These are phyloP conservation scores for Cartodere bifasciata DNA, from an alignment of 2,888 invertebrate genomes.

Conservation along the genomic window DNA sequence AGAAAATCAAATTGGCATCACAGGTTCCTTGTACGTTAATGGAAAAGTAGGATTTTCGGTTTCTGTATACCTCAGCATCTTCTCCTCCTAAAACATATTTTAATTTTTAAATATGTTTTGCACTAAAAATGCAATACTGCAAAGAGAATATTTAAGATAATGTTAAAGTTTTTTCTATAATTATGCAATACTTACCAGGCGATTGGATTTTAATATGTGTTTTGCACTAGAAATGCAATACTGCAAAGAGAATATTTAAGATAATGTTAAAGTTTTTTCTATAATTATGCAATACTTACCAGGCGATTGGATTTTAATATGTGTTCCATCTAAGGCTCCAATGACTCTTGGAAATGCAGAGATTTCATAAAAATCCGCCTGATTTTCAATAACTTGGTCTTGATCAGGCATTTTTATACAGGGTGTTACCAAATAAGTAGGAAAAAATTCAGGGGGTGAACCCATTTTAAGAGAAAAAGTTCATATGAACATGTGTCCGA, in stretches of 20 bases:
- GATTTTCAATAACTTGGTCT: too few species aligned
- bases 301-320: conserved; percentile 7
- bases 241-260: too few species aligned
- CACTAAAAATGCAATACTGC: not conserved
- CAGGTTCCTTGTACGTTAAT: conserved; percentile 21
- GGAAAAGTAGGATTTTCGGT: conserved; percentile 21
- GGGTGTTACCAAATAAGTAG: too few species aligned
- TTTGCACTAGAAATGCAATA: not conserved
- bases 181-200: not conserved
- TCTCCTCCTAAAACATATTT: conserved; percentile 14
- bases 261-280: too few species aligned
- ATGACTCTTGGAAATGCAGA: conserved; percentile 4
- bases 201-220: not conserved
- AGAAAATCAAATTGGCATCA: conserved; percentile 17
- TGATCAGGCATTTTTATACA: too few species aligned
- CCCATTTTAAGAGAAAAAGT: too few species aligned
- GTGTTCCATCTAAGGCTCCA: conserved; percentile 6
- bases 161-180: not conserved
- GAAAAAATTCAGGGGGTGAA: too few species aligned
- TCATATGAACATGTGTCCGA: too few species aligned
- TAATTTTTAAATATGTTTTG: not conserved
- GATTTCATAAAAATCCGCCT: not conserved
- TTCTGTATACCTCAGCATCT: conserved; percentile 19
- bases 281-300: too few species aligned
- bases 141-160: not conserved